Evolutionary conservation across 2,888 invertebrate species (phyloP).

Genomic region (Acronicta psi): DNA sequence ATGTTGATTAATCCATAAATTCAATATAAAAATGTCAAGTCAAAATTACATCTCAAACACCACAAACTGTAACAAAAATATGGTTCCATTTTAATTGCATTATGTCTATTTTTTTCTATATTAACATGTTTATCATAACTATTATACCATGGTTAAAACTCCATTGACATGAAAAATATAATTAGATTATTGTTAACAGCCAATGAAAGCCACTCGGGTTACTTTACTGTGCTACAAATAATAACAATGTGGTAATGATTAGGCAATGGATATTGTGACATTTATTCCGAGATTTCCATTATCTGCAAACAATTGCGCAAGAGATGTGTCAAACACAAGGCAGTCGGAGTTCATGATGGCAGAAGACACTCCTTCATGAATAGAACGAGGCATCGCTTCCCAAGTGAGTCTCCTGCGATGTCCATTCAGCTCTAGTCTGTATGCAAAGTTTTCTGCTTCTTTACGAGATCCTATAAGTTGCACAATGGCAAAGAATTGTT

Average conservation of each 20-base stretch:
- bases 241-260: constrained; percentile 72
- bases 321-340: constrained; percentile 99
- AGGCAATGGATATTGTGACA: constrained; percentile 98
- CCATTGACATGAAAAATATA: constrained; percentile 67
- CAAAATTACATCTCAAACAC: constrained; percentile 58
- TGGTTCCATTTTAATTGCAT: constrained; percentile 55
- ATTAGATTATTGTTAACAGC: constrained; percentile 64
- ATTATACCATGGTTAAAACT: constrained; percentile 43
- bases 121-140: constrained; percentile 31
- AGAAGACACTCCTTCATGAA: constrained; percentile 99
- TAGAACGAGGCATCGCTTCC: constrained; percentile 99
- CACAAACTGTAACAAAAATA: constrained; percentile 66
- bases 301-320: constrained; percentile 99
- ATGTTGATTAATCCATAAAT: constrained; percentile 68
- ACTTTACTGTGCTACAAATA: constrained; percentile 41
- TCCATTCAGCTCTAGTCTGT: constrained; percentile 98
- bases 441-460: constrained; percentile 99
- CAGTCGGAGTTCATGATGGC: constrained; percentile 99
- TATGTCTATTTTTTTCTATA: constrained; percentile 43
- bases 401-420: constrained; percentile 98
- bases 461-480: constrained; percentile 99
- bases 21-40: constrained; percentile 63
- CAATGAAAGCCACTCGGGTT: constrained; percentile 61
- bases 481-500: constrained; percentile 99
- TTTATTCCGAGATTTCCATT: constrained; percentile 99